A percentile compares a stretch with the other conserved stretches of the same genome.
Conservation (phyloP, 2,113 vertebrate genomes). For the Callithrix jacchus region DNA sequence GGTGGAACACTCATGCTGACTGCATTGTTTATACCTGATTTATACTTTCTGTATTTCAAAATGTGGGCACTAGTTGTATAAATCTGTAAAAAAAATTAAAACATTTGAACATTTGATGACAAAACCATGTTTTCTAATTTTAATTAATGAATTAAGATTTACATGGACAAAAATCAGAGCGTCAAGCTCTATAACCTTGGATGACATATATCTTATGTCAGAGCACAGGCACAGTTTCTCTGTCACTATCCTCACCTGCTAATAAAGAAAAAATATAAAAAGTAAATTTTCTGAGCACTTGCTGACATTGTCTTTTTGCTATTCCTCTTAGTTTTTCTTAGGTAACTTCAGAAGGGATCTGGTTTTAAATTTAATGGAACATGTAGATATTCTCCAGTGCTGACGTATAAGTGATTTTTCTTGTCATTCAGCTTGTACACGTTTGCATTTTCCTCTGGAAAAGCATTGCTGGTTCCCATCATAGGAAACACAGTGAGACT, state of each 20-base stretch:
- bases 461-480: slow-evolving; percentile 24
- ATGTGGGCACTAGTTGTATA: slow-evolving; percentile 44
- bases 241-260: slow-evolving; percentile 74
- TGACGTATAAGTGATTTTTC: background rate
- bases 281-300: slow-evolving; percentile 35
- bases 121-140: slow-evolving; percentile 53
- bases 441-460: slow-evolving; percentile 51
- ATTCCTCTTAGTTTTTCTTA: slow-evolving; percentile 57
- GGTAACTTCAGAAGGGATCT: slow-evolving; percentile 65
- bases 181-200: slow-evolving; percentile 64
- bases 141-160: slow-evolving; percentile 72
- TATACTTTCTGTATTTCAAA: slow-evolving; percentile 58
- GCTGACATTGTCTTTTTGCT: slow-evolving; percentile 60
- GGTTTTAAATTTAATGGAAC: slow-evolving; percentile 62
- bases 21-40: slow-evolving; percentile 54
- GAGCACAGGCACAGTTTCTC: slow-evolving; percentile 73
- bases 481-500: background rate
- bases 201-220: slow-evolving; percentile 67
- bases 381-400: background rate
- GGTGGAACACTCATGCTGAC: slow-evolving; percentile 41
- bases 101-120: slow-evolving; percentile 62
- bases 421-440: background rate
- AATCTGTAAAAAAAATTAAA: slow-evolving; percentile 41
- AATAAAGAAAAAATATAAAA: slow-evolving; percentile 67
- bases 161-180: slow-evolving; percentile 65